Evolutionary conservation across 2,888 invertebrate genomes (phyloP).

Genomic region (Polymixis flavicincta): DNA sequence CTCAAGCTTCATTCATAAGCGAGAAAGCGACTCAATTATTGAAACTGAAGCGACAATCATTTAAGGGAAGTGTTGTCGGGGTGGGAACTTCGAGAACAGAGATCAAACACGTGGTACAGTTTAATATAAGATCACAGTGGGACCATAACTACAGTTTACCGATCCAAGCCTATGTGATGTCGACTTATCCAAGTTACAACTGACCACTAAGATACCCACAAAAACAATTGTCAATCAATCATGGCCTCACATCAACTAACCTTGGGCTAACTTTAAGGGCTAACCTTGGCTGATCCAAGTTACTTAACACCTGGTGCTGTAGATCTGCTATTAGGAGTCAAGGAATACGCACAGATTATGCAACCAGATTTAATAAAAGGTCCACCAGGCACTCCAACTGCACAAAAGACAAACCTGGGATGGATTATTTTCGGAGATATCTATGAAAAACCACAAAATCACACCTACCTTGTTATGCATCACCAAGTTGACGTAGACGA

Average conservation of each 20-base stretch:
- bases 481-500: background rate
- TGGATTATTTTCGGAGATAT: constrained; percentile 15
- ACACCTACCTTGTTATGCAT: background rate
- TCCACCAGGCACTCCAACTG: constrained; percentile 30
- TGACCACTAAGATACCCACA: background rate
- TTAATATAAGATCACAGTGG: background rate
- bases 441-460: background rate
- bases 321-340: background rate
- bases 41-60: constrained; percentile 17
- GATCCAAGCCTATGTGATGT: background rate
- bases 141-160: background rate
- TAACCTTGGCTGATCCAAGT: background rate
- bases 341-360: background rate
- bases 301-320: constrained; percentile 1
- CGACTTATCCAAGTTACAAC: too few species aligned
- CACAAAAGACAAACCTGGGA: constrained; percentile 10
- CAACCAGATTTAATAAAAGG: constrained; percentile 26
- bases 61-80: background rate
- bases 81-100: background rate
- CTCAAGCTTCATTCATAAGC: constrained; percentile 57
- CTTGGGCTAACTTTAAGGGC: too few species aligned
- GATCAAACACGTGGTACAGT: background rate
- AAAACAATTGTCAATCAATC: background rate
- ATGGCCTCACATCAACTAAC: background rate
- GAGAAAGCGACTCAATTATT: constrained; percentile 52